Conservation (phyloP, 2,113 vertebrate species). For the Nettapus auritus region DNA sequence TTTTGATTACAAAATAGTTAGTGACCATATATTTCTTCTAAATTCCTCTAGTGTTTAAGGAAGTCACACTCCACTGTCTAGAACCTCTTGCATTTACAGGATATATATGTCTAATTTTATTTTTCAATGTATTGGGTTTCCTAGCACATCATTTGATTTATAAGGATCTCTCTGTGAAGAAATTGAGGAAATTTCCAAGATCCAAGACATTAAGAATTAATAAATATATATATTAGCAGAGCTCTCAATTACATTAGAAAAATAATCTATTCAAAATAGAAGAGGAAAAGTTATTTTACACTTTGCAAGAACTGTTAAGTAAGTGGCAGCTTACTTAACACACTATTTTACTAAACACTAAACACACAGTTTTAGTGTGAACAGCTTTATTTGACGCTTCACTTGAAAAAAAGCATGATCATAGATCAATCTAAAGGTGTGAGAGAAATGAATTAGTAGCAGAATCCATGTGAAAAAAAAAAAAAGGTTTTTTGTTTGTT, state of each 20-base stretch:
- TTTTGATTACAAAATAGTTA: neutral
- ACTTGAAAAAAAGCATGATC: neutral
- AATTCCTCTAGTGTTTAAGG: neutral
- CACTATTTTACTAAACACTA: neutral
- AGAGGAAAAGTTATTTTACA: neutral
- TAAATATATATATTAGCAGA: neutral
- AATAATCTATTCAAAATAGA: neutral
- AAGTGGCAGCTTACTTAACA: neutral
- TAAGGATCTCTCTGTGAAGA: neutral
- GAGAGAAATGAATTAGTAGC: neutral
- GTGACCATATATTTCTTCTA: neutral
- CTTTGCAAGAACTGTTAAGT: neutral
- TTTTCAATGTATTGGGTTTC: neutral
- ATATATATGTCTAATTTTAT: neutral
- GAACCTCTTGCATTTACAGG: neutral
- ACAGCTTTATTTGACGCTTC: neutral
- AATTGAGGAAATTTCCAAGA: neutral
- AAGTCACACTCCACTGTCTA: neutral
- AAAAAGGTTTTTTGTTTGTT: neutral
- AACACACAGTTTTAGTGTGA: neutral
- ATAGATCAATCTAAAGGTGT: neutral
- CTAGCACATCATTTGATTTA: neutral
- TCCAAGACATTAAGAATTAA: neutral
- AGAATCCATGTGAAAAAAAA: neutral
- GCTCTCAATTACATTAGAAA: neutral